Evolutionary conservation across 2,888 invertebrate species (phyloP), one percentile per base, ranked within the genome.

Genomic region (Ryuthela nishihirai): DNA sequence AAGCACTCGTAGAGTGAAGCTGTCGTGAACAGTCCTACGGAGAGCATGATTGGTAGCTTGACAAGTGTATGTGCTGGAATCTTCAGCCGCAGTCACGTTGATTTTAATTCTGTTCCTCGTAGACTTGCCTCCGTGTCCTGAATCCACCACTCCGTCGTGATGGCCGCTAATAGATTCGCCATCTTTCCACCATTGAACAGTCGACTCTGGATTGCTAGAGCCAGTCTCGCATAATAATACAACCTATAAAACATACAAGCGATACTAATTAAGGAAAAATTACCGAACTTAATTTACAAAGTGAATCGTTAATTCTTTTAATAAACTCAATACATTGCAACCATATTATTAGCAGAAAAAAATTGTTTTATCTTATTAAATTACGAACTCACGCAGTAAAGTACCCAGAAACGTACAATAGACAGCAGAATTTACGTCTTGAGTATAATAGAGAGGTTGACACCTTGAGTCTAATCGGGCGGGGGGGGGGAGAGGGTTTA

Each of bases 141-240:
- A 69, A 24, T 78, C 86, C 85, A 64, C 61, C 6, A 83, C 82
- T 17, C 79, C 79, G 46, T 71, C 69, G 10, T 63, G 53, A 2
- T 61, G 64, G 73, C 87, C 87, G 72, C 83, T 82, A 1, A 91
- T 85, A 5, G 87, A 84, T 59, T 87, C 87, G 0, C 91, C 91
- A 70, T 89, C 86, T 47, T 86, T 81, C 87, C 90, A 91, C 94
- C 94, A 95, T 0, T 88, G 85, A 64, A 87, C 78, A 62, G 80
- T 80, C 0, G 94, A 89, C 2, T 89, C 85, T 0, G 95, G 95
- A 76, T 94, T 93, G 71, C 92, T 92, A 53, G 89, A 88, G 41
- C 88, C 88, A 0, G 92, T 88, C 70, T 90, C 89, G 69, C 95
- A 95, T 0, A 53, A 53, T 21, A 67, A 23, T 1, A 55, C 53